phyloP scores from a whole-genome alignment of 2,888 invertebrate genomes.

The Mimumesa dahlbomi region DNA sequence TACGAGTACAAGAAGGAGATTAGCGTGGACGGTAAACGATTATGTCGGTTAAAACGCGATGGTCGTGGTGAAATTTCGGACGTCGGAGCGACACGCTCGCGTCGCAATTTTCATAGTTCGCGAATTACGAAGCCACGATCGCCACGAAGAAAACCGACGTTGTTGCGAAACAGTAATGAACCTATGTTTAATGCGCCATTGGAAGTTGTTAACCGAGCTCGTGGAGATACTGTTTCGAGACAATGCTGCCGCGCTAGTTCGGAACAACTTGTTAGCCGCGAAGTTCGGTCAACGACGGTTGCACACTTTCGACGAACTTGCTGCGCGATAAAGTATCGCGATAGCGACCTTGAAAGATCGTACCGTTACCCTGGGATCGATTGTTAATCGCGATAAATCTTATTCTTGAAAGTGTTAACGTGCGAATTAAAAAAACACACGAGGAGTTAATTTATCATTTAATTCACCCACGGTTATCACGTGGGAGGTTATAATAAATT shows the following conservation, averaged over 20 bases:
- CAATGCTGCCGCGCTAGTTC: not conserved
- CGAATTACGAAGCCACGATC: constrained; percentile 26
- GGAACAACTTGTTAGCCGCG: not conserved
- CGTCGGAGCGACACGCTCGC: constrained; percentile 1
- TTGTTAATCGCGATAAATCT: no score
- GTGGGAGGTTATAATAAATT: no score
- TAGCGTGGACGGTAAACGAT: not conserved
- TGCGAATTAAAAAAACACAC: no score
- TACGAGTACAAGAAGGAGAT: no score
- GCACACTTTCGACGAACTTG: no score
- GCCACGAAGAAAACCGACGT: constrained; percentile 17
- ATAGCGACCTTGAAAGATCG: no score
- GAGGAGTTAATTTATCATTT: no score
- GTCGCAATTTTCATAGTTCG: constrained; percentile 42
- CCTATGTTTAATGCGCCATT: constrained; percentile 33
- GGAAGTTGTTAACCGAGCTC: constrained; percentile 43
- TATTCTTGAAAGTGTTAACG: no score
- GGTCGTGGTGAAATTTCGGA: constrained; percentile 10
- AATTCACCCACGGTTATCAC: no score
- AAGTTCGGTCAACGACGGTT: no score
- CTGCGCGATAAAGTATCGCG: no score
- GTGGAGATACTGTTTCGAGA: not conserved
- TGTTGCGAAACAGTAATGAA: constrained; percentile 38
- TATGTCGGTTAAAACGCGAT: constrained; percentile 14
- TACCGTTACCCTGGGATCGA: no score